Evolutionary conservation across 2,888 invertebrate species (phyloP), one percentile per base, ranked within the genome.

Genomic region (Caenorhabditis drosophilae): DNA sequence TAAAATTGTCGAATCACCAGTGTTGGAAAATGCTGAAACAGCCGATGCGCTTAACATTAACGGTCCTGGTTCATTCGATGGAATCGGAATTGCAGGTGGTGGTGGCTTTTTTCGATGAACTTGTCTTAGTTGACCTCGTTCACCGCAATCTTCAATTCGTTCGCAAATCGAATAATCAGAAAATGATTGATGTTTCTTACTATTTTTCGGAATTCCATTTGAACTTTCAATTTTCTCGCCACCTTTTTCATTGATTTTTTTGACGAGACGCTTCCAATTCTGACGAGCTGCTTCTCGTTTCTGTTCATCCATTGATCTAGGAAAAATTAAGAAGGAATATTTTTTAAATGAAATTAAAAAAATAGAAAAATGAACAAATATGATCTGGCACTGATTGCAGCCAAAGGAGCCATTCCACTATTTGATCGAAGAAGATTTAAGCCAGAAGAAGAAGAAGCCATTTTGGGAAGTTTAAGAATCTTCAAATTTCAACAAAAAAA

Each of bases 221-320:
- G 20, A 20, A 18, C 12, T 31, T 31, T 31, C 31, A 31, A 31
- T 6, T 12, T n/a, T 9, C 31, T 9, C 12, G 12, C 12, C 31
- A 31, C 31, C 31, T 31, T 31, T 53, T 23, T 44, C 44, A 20
- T 27, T 46, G 25, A 66, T 45, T 20, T 66, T 66, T 20, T 63
- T 50, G 56, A 76, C 75, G 4, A 80, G 54, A 46, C 78, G 56
- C 18, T 61, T 58, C 80, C 80, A 80, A 45, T 80, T 80, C 35
- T 49, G 15, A 12, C 69, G 27, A 1, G 69, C 69, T 15, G 44
- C 47, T 42, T 61, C 59, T 23, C 68, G 67, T 41, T 45, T 44
- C 35, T 35, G 36, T 23, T 61, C 67, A 40, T 57, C 61, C 51
- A 61, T 44, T 16, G 59, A 54, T 47, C 64, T 64, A n/a, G n/a